A percentile compares a stretch with the other conserved stretches of the same genome.
These are phyloP conservation scores for Agraylea sexmaculata DNA, from an alignment of 1,140 invertebrate genomes.

Conservation along the genomic window DNA sequence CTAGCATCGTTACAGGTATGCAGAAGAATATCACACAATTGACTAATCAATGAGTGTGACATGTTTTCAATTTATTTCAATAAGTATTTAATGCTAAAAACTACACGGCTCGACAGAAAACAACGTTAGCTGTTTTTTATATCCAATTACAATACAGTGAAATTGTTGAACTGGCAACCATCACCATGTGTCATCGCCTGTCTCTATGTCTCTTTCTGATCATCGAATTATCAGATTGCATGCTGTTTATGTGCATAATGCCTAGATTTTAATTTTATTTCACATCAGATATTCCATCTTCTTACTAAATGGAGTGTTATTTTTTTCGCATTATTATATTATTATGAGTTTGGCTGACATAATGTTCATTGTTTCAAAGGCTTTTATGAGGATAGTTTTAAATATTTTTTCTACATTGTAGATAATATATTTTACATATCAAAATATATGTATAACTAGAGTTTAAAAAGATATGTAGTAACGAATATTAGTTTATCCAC, in stretches of 20 bases:
- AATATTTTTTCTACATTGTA: no score
- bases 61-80: no score
- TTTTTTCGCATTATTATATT: slow-evolving; percentile 17
- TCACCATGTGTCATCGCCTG: slow-evolving; percentile 22
- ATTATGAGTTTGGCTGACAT: slow-evolving; percentile 22
- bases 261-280: slow-evolving; percentile 17
- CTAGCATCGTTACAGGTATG: slow-evolving; percentile 80
- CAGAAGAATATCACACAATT: slow-evolving; percentile 10
- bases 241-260: slow-evolving; percentile 22
- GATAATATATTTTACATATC: no score
- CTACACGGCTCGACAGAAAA: no score
- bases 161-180: slow-evolving; percentile 17
- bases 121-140: slow-evolving; percentile 2
- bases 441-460: no score
- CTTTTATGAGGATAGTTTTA: no score
- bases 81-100: no score
- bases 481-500: no score
- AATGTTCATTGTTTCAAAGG: no score
- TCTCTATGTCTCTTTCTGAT: slow-evolving; percentile 21
- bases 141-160: slow-evolving; percentile 5
- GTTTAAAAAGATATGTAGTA: no score
- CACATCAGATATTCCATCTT: slow-evolving; percentile 7
- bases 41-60: slow-evolving; percentile 1
- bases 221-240: slow-evolving; percentile 20
- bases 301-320: slow-evolving; percentile 16